Base-by-base conservation (phyloP, 1,140 invertebrate species). In the Drosophila guanche region DNA sequence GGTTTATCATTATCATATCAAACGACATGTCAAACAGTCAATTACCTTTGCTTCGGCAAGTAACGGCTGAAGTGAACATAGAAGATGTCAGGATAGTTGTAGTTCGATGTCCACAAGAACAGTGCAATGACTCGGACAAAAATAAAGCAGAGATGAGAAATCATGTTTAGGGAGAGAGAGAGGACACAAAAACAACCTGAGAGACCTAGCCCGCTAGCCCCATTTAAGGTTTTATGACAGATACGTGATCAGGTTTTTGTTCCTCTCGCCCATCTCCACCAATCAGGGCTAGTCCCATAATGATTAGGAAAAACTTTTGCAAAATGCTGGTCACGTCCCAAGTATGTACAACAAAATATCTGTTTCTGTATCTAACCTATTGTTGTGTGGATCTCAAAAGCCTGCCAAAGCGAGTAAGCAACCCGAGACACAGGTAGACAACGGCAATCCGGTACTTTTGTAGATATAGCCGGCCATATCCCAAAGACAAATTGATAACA, bases 211-310 rank as follows among this genome's bases (percentile, higher is more conserved):
- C 8, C 37, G 55, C 7, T n/a, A 47, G 46, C 27, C 12, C 76
- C 57, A 59, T 57, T 53, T 46, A 37, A 67, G 52, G 63, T 42
- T 83, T 81, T 70, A 81, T 69, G 40, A 63, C 27, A 12, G 48
- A 74, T 70, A 84, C 79, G 79, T 81, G 79, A 84, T 84, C 75
- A 48, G 46, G 40, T 1, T 20, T 22, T 23, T 14, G 16, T 29
- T 46, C 29, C 60, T 12, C 56, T 6, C 33, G 33, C 7, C 42
- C 14, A 10, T 37, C 33, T 10, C 10, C 10, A 37, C 33, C 33
- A 37, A 37, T 12, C 10, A 37, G 33, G 33, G 33, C 33, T 10
- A 33, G 29, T 33, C 8, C 2, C 8, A 10, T 41, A 48, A 14
- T 46, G 2, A 42, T 23, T 42, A 16, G 51, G 63, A 40, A 56